phyloP scores from a whole-genome alignment of 2,888 invertebrate species.

The Agelastica alni region DNA sequence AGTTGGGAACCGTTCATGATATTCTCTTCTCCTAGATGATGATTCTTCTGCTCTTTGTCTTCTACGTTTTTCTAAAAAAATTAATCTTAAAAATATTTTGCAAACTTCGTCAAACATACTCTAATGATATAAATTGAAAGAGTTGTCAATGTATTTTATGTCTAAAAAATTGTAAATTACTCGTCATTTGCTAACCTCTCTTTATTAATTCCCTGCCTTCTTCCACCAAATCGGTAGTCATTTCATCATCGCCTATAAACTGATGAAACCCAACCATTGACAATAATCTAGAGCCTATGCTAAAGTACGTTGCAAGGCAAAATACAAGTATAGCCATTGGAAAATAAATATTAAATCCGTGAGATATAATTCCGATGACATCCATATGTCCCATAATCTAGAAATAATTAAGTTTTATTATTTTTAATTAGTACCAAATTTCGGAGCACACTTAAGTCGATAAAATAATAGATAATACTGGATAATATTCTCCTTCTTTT shows the following conservation, averaged over 20 bases:
- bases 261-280: conserved; percentile 95
- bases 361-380: conserved; percentile 92
- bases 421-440: not conserved
- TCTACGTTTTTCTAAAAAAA: conserved; percentile 72
- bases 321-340: conserved; percentile 94
- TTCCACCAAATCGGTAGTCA: conserved; percentile 90
- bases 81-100: too few relatives aligned
- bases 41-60: conserved; percentile 82
- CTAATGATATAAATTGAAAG: not conserved
- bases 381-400: conserved; percentile 99
- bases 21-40: conserved; percentile 72
- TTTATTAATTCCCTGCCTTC: conserved; percentile 92
- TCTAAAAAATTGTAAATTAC: too few relatives aligned
- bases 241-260: conserved; percentile 92
- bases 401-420: conserved; percentile 13
- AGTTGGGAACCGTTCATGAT: conserved; percentile 68
- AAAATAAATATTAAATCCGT: conserved; percentile 99
- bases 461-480: not conserved
- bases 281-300: conserved; percentile 86
- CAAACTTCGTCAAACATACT: too few relatives aligned
- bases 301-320: conserved; percentile 92
- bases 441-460: not conserved
- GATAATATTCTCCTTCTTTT: too few relatives aligned
- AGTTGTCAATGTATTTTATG: too few relatives aligned
- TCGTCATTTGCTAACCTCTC: conserved; percentile 71